phyloP scores from a whole-genome alignment of 1,140 invertebrate species.

The Procambarus virginalis region DNA sequence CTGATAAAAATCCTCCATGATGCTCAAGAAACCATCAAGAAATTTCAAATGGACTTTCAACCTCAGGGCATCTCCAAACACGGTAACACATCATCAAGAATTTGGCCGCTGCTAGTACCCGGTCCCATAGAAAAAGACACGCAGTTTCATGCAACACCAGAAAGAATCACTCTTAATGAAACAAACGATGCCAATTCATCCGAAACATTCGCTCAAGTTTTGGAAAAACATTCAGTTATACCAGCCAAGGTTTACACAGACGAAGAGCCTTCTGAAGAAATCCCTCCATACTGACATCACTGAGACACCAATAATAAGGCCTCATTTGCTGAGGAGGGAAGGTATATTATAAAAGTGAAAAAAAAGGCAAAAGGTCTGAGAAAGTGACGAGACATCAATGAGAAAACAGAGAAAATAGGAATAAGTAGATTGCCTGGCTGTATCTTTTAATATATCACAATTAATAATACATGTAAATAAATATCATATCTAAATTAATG shows the following conservation, averaged over 20 bases:
- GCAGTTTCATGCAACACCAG: not conserved
- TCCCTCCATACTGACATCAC: not conserved
- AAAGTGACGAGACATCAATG: not conserved
- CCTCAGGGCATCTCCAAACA: not conserved
- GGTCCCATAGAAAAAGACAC: not conserved
- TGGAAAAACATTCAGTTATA: not conserved
- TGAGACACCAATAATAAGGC: not conserved
- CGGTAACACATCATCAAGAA: not conserved
- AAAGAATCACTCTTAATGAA: not conserved
- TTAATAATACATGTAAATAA: too few relatives aligned
- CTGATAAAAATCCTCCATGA: slow-evolving; percentile 45
- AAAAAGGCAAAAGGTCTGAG: not conserved
- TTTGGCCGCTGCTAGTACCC: not conserved
- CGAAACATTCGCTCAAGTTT: not conserved
- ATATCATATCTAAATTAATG: too few relatives aligned
- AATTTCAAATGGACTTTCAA: slow-evolving; percentile 39
- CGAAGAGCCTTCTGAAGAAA: not conserved
- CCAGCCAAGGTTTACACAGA: not conserved
- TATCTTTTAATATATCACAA: too few relatives aligned
- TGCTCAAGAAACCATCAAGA: slow-evolving; percentile 33
- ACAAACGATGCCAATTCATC: not conserved
- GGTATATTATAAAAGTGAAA: not conserved
- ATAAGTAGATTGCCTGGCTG: not conserved
- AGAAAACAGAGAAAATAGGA: not conserved
- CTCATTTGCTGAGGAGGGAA: not conserved